phyloP scores from a whole-genome alignment of 2,888 invertebrate species.

The Oscheius sp. region DNA sequence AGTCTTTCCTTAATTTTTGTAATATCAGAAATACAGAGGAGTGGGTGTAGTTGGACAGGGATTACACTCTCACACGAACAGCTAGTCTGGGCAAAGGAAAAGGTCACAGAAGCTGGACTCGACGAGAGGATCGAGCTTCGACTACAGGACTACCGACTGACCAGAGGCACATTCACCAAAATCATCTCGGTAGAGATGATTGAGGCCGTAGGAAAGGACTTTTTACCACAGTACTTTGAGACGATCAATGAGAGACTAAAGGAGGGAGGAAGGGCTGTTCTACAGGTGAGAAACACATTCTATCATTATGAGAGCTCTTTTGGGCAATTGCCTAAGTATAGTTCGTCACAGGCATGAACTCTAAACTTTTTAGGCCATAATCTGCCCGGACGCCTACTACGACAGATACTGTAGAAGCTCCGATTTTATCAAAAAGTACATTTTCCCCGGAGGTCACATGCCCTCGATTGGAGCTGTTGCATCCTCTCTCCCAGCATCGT shows the following conservation, averaged over 20 bases:
- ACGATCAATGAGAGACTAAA: slow-evolving; percentile 57
- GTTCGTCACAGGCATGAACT: neutral
- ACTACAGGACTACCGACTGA: slow-evolving; percentile 65
- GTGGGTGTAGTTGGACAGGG: slow-evolving; percentile 68
- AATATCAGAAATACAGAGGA: slow-evolving; percentile 3
- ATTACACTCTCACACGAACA: slow-evolving; percentile 68
- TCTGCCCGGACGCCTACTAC: slow-evolving; percentile 65
- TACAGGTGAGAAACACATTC: slow-evolving; percentile 48
- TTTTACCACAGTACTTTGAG: slow-evolving; percentile 64
- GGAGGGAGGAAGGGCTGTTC: slow-evolving; percentile 59
- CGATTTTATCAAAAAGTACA: slow-evolving; percentile 71
- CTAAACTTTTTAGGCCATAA: slow-evolving; percentile 55
- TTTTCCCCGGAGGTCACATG: slow-evolving; percentile 70
- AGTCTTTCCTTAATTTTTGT: neutral
- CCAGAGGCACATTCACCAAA: slow-evolving; percentile 55
- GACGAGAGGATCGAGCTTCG: slow-evolving; percentile 58
- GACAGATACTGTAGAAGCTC: slow-evolving; percentile 60
- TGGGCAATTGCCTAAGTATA: no score
- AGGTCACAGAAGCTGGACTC: slow-evolving; percentile 56
- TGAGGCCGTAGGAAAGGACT: slow-evolving; percentile 68
- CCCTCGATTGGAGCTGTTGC: slow-evolving; percentile 58
- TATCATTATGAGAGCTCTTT: no score
- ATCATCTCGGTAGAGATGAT: slow-evolving; percentile 68
- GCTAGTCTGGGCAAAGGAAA: slow-evolving; percentile 55
- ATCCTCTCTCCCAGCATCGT: slow-evolving; percentile 40